A percentile compares a stretch with the other conserved stretches of the same genome.
Conservation (phyloP, 1,140 invertebrate genomes). For the Drosophila kohkoa region DNA sequence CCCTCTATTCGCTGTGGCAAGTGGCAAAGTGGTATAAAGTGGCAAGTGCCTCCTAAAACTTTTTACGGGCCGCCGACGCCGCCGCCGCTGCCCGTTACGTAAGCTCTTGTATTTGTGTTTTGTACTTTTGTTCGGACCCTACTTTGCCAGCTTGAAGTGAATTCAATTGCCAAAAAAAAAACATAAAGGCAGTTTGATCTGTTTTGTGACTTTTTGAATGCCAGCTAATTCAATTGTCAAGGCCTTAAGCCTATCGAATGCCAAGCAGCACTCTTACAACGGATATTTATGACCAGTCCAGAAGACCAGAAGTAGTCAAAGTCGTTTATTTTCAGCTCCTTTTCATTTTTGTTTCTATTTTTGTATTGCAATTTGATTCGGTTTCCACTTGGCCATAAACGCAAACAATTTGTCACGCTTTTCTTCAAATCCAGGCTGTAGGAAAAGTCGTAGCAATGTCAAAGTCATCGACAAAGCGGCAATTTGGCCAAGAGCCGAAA, state of each 20-base stretch:
- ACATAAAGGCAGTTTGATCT: slow-evolving; percentile 24
- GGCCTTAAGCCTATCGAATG: slow-evolving; percentile 52
- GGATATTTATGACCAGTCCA: slow-evolving; percentile 61
- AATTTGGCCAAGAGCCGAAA: slow-evolving; percentile 33
- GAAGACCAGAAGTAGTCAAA: slow-evolving; percentile 6
- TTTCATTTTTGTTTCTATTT: slow-evolving; percentile 5
- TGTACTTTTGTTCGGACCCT: not conserved
- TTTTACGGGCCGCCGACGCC: slow-evolving; percentile 29
- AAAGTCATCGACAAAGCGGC: slow-evolving; percentile 52
- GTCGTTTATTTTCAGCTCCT: not conserved
- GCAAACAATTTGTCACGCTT: slow-evolving; percentile 70
- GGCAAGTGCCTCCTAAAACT: slow-evolving; percentile 38
- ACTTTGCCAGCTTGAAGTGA: slow-evolving; percentile 33
- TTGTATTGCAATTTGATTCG: slow-evolving; percentile 22
- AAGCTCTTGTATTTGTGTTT: slow-evolving; percentile 20
- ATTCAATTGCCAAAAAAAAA: slow-evolving; percentile 17
- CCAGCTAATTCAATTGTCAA: slow-evolving; percentile 64
- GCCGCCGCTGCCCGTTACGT: slow-evolving; percentile 17
- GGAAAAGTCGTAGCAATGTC: slow-evolving; percentile 52
- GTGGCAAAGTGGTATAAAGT: slow-evolving; percentile 41
- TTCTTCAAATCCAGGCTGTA: slow-evolving; percentile 31
- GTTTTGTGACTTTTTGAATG: slow-evolving; percentile 47
- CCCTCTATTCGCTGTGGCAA: slow-evolving; percentile 25
- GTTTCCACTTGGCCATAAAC: slow-evolving; percentile 29
- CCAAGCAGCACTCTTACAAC: slow-evolving; percentile 11